phyloP scores from a whole-genome alignment of 2,797 vertebrate species.

The Picus viridis region DNA sequence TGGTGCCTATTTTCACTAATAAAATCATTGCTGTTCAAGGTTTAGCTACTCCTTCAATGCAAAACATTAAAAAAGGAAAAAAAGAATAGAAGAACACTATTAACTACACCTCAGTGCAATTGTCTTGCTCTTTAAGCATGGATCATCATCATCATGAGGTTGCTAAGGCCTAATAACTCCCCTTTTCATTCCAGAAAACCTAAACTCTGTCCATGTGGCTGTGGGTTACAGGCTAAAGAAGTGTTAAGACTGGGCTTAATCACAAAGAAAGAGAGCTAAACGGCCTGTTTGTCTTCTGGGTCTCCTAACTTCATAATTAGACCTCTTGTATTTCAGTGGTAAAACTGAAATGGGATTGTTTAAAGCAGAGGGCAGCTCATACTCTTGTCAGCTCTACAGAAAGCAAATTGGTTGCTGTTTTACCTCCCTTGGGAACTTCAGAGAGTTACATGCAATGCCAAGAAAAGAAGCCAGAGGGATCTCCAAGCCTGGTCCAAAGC shows the following conservation, averaged over 20 bases:
- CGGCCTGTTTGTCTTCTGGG: neutral
- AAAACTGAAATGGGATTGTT: neutral
- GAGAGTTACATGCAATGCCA: neutral
- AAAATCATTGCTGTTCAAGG: neutral
- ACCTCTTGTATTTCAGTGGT: neutral
- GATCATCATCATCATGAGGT: neutral
- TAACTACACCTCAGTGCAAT: neutral
- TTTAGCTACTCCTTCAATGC: neutral
- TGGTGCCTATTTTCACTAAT: neutral
- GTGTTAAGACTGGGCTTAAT: neutral
- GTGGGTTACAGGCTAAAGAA: neutral
- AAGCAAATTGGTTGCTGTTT: accelerated
- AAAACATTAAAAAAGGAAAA: neutral
- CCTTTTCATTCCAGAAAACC: neutral
- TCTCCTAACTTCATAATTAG: neutral
- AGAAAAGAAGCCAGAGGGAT: neutral
- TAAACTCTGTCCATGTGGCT: neutral
- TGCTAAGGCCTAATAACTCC: neutral
- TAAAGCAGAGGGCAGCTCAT: neutral
- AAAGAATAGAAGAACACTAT: neutral
- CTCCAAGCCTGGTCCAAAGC: neutral
- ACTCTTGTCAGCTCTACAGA: neutral
- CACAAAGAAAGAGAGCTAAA: neutral
- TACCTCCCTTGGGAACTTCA: neutral
- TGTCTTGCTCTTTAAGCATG: neutral